A percentile compares a stretch with the other conserved stretches of the same genome.
Conservation (phyloP, 2,888 invertebrate genomes). For the Scrobipalpa costella region DNA sequence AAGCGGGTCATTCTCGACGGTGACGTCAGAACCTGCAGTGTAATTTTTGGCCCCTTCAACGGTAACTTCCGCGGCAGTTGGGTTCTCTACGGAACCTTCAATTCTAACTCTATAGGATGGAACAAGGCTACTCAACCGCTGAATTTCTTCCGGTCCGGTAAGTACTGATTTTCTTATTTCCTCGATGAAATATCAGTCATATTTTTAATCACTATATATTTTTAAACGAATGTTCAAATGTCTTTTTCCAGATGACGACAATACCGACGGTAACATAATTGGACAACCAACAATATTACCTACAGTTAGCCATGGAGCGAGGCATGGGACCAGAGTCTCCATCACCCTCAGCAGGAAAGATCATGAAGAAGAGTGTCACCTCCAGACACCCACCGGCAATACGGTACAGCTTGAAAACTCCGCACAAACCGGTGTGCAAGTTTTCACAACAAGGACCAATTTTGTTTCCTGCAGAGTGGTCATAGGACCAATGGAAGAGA, state of each 20-base stretch:
- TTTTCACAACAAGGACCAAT: constrained; percentile 24
- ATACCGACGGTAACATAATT: no score
- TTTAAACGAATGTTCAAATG: no score
- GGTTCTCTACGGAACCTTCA: constrained; percentile 31
- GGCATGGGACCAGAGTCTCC: constrained; percentile 31
- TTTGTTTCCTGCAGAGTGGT: constrained; percentile 42
- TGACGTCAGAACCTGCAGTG: constrained; percentile 38
- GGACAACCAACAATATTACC: neutral
- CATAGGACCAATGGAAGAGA: constrained; percentile 35
- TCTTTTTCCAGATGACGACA: no score
- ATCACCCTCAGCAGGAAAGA: constrained; percentile 37
- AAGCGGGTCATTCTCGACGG: constrained; percentile 7
- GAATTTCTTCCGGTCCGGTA: constrained; percentile 33
- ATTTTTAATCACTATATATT: no score
- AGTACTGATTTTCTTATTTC: neutral
- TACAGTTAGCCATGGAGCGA: neutral
- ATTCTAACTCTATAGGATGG: constrained; percentile 26
- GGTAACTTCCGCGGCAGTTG: constrained; percentile 44
- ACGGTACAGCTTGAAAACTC: neutral
- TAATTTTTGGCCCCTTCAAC: constrained; percentile 46
- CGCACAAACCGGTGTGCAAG: neutral
- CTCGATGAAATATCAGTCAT: no score
- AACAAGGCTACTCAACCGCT: constrained; percentile 43
- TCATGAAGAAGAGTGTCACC: constrained; percentile 37
- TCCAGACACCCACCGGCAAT: constrained; percentile 9